Percentiles rank a stretch among this genome's conserved stretches.
Conservation (phyloP, 2,113 vertebrate species). For the Solea solea region DNA sequence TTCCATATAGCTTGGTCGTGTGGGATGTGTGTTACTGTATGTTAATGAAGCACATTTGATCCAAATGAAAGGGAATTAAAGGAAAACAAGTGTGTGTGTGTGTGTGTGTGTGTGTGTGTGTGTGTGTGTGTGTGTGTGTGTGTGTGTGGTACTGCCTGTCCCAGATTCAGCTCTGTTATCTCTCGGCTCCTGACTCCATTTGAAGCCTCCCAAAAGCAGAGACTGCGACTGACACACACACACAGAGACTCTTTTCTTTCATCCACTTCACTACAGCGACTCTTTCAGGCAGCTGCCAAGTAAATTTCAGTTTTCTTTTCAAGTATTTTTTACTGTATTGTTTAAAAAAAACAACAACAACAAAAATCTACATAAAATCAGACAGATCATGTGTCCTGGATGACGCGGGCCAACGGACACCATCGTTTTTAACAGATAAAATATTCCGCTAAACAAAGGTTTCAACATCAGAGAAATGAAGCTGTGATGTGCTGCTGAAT, state of each 20-base stretch:
- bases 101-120: constrained; percentile 9
- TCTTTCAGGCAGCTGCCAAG: background rate
- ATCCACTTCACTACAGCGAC: background rate
- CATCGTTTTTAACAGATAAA: background rate
- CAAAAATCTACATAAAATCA: background rate
- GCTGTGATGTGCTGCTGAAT: background rate
- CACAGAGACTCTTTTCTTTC: background rate
- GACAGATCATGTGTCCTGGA: background rate
- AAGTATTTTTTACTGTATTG: background rate
- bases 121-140: background rate
- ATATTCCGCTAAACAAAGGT: background rate
- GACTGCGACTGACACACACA: constrained; percentile 17
- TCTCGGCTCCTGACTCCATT: constrained; percentile 22
- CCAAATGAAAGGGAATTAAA: background rate
- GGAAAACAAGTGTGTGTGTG: background rate
- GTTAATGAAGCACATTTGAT: background rate
- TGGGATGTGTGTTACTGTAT: background rate
- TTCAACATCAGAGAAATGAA: background rate
- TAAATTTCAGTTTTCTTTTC: background rate
- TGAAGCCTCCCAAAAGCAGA: constrained; percentile 29
- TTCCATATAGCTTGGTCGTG: background rate
- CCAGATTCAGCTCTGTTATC: constrained; percentile 46
- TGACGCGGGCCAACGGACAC: background rate
- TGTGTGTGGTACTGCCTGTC: constrained; percentile 28
- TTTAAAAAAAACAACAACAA: background rate